Conservation (phyloP, 2,888 invertebrate species). For the Tachystola acroxantha region DNA sequence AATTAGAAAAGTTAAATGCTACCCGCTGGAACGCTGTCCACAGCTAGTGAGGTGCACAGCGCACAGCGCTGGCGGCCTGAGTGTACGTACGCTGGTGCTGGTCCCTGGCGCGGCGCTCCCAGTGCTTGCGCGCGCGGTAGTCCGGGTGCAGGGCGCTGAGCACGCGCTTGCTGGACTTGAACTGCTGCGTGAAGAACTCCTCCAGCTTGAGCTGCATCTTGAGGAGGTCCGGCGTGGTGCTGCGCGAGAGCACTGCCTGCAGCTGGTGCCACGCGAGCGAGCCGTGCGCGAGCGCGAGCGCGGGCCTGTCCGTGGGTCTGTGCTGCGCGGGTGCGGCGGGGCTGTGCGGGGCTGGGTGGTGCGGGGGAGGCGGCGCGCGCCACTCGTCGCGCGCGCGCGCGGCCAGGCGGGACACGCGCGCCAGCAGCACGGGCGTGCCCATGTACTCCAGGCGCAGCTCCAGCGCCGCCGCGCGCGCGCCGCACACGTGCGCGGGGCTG, state of each 20-base stretch:
- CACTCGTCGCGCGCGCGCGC: conserved; percentile 93
- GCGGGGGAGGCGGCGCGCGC: conserved; percentile 45
- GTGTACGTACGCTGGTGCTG: conserved; percentile 10
- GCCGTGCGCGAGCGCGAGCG: conserved; percentile 71
- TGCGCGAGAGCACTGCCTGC: conserved; percentile 97
- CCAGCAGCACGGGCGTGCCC: conserved; percentile 97
- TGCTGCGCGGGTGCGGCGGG: background rate
- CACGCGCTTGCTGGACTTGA: conserved; percentile 95
- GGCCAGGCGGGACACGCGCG: conserved; percentile 89
- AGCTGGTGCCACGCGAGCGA: conserved; percentile 96
- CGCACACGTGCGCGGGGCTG: conserved; percentile 93
- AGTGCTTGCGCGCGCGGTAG: conserved; percentile 24
- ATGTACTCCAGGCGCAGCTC: conserved; percentile 97
- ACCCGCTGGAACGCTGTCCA: too few relatives aligned
- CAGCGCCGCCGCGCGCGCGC: conserved; percentile 88
- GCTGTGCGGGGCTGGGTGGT: conserved; percentile 2
- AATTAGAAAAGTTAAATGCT: too few relatives aligned
- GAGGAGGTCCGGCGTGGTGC: conserved; percentile 96
- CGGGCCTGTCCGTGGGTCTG: background rate
- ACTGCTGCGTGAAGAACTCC: conserved; percentile 98
- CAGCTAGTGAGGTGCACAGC: too few relatives aligned
- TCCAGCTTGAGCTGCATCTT: conserved; percentile 98
- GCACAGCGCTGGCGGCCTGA: conserved; percentile 66
- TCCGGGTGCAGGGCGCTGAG: conserved; percentile 82
- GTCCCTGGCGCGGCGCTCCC: conserved; percentile 5